Conservation (phyloP, 2,113 vertebrate species). For the Loxodonta africana region DNA sequence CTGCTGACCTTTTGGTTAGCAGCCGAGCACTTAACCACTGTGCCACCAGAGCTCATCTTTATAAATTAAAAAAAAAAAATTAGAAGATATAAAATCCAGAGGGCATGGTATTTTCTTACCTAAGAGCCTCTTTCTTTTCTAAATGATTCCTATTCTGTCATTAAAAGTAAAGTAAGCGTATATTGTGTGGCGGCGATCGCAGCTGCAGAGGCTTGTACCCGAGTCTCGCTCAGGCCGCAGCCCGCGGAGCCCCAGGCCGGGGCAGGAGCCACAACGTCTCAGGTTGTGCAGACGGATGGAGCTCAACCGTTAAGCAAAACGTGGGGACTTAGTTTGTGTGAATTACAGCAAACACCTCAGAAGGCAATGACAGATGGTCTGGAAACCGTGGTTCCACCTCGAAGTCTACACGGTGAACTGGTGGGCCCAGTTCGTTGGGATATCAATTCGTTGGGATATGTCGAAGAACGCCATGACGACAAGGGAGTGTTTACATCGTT, state of each 20-base stretch:
- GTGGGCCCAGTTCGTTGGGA: slow-evolving; percentile 99
- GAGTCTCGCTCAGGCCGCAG: no score
- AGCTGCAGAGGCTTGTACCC: no score
- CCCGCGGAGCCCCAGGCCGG: no score
- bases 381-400: slow-evolving; percentile 98
- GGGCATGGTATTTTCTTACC: not conserved
- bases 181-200: no score
- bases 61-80: not conserved
- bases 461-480: slow-evolving; percentile 99
- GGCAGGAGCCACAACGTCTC: no score
- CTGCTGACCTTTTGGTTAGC: not conserved
- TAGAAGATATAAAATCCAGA: not conserved
- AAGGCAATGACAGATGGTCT: slow-evolving; percentile 98
- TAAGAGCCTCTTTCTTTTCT: not conserved
- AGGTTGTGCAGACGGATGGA: no score
- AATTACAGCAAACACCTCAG: no score
- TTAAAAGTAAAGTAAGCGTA: slow-evolving; percentile 73
- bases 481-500: slow-evolving; percentile 84
- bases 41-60: not conserved
- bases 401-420: slow-evolving; percentile 97
- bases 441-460: slow-evolving; percentile 99
- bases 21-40: not conserved
- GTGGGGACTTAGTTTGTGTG: no score
- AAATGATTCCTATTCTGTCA: not conserved
- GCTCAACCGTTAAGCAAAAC: no score